Evolutionary conservation across 2,888 invertebrate species (phyloP), one percentile per base, ranked within the genome.

Genomic region (Stramonita haemastoma): DNA sequence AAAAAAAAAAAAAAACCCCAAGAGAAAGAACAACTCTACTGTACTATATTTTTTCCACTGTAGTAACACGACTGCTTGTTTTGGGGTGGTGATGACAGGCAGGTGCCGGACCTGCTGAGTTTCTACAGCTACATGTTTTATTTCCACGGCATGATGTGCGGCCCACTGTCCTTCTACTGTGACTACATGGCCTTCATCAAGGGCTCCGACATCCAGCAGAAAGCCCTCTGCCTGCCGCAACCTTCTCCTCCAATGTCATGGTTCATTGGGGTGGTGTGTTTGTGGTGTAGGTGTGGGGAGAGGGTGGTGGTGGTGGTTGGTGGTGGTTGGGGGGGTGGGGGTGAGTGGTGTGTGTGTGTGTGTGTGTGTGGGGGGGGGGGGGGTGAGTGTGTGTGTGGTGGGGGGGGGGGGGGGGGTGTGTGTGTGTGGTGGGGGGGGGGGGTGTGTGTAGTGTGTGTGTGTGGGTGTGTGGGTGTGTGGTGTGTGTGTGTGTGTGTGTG

Each of bases 161-260:
- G 99, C 0, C 99, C 99, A 19, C 97, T 98, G 86, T 97, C 98
- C 92, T 98, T 99, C 96, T 99, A 98, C 96, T 97, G 97, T 87
- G 99, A 99, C 96, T 99, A 99, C 96, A 97, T 98, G 70, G 97
- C 98, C 93, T 99, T 99, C 95, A 98, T 99, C 92, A 97, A 98
- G 94, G 98, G 98, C 60, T 97, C 88, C 1, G 86, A 89, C 60
- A 57, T 86, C 22, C 57, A 60, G 26, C 66, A 60, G 19, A 79
- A 36, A 26, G 19, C 81, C 32, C 66, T 66, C 86, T 57, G 11
- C 15, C 86, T 29, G 0, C 57, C 26, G 15, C 83, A 36, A 46
- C 46, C 32, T 81, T 34, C 32, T 86, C 86, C 26, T 36, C 81
- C 46, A 83, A 83, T 83, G 79, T 79, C 34, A 79, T 34, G 29